Evolutionary conservation across 2,113 vertebrate genomes (phyloP).

Genomic region (Cacatua alba): DNA sequence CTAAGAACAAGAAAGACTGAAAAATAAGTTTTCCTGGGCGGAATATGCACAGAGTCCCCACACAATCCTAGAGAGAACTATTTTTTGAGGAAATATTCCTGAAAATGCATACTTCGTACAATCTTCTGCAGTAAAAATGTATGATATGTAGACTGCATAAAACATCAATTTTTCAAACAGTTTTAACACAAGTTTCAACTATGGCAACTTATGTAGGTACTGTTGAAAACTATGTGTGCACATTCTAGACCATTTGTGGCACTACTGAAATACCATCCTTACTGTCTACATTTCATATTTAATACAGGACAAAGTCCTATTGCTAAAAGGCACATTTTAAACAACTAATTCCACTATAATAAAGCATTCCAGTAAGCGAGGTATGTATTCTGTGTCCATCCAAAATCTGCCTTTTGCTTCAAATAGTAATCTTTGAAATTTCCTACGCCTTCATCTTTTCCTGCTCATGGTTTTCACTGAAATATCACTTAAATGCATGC

Average conservation of each 20-base stretch:
- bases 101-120: not conserved
- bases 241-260: not conserved
- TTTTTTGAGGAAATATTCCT: not conserved
- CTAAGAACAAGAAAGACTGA: not conserved
- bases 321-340: not conserved
- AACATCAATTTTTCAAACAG: not conserved
- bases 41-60: not conserved
- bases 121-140: not conserved
- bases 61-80: not conserved
- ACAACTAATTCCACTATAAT: not conserved
- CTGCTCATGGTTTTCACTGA: not conserved
- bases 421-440: not conserved
- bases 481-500: not conserved
- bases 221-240: accelerated
- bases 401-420: not conserved
- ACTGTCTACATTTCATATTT: not conserved
- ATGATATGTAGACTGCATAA: not conserved
- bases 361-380: not conserved
- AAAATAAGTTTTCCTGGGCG: not conserved
- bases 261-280: not conserved
- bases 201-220: accelerated
- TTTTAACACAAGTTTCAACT: not conserved
- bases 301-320: not conserved
- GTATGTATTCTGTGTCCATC: not conserved
- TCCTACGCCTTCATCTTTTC: not conserved